Percentiles rank a stretch among this genome's conserved stretches.
Conservation (phyloP, 2,113 vertebrate genomes). For the Eurypyga helias region DNA sequence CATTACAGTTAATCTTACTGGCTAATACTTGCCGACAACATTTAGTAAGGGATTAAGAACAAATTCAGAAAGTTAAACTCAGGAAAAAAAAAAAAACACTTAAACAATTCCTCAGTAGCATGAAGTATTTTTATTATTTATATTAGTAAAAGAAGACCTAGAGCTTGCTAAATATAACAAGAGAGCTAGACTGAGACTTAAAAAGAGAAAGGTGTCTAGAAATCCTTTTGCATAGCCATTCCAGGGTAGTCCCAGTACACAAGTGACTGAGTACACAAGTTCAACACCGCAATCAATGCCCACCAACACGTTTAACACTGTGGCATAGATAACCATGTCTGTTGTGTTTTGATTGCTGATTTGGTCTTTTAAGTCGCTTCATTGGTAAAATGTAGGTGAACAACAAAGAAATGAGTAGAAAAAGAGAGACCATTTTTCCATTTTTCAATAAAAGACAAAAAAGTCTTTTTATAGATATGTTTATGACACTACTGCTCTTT, state of each 20-base stretch:
- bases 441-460: not conserved
- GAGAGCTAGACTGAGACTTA: not conserved
- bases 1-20: conserved; percentile 59
- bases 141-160: not conserved
- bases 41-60: conserved; percentile 54
- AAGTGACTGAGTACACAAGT: not conserved
- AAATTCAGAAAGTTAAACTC: conserved; percentile 45
- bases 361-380: not conserved
- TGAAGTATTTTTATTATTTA: not conserved
- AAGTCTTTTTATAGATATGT: not conserved
- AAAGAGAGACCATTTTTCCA: fast-evolving
- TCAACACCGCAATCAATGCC: not conserved
- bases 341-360: not conserved
- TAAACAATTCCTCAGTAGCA: conserved; percentile 4
- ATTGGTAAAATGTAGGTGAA: not conserved
- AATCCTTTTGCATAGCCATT: not conserved
- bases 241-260: not conserved
- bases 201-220: not conserved
- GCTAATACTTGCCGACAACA: conserved; percentile 56
- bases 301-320: not conserved
- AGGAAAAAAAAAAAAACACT: not conserved
- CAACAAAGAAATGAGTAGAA: not conserved
- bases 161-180: not conserved
- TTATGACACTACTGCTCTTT: not conserved
- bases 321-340: not conserved